Evolutionary conservation across 2,113 vertebrate genomes (phyloP), one percentile per base, ranked within the genome.

Genomic region (Pimephales promelas): DNA sequence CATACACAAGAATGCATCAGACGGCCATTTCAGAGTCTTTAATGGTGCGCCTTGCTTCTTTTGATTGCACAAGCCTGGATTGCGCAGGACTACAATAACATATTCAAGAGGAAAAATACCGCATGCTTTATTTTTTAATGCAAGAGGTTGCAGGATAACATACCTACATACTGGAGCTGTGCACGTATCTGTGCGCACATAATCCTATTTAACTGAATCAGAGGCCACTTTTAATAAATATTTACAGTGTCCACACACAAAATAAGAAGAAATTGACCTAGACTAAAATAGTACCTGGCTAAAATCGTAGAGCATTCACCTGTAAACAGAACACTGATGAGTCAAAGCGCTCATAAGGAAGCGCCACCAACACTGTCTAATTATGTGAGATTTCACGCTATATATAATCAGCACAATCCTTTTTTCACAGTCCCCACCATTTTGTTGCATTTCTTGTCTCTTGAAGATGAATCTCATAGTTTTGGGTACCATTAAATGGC

Each of bases 21-120:
- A 85, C 71, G 77, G 77, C 77, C 83, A 79, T 85, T 80, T 85
- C 54, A 22, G 66, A 85, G 47, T 47, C 77, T 85, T 85, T 85
- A 61, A 79, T 73, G 54, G 76, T 47, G 54, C 20, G 14, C 49
- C 43, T 49, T 40, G 57, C 77, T 47, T 64, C 14, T 45, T 76
- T 54, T 77, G 24, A 70, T 77, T 34, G 78, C 59, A 80, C 78
- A 52, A n/a, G 24, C 61, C 26, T 7, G 78, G 47, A 49, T 64
- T 66, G 43, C 59, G 61, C 78, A 47, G 20, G 16, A 49, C 43
- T 47, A 52, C 45, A 66, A 80, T 64, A 80, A 66, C 78, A 66
- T 7, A 59, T 77, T 77, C 36, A 61, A 80, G 40, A 66, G 78
- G 24, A n/a, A 31, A 80, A 49, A 31, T 26, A 54, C 47, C 36